Base-by-base conservation (phyloP, 2,797 vertebrate species). In the Picus viridis region DNA sequence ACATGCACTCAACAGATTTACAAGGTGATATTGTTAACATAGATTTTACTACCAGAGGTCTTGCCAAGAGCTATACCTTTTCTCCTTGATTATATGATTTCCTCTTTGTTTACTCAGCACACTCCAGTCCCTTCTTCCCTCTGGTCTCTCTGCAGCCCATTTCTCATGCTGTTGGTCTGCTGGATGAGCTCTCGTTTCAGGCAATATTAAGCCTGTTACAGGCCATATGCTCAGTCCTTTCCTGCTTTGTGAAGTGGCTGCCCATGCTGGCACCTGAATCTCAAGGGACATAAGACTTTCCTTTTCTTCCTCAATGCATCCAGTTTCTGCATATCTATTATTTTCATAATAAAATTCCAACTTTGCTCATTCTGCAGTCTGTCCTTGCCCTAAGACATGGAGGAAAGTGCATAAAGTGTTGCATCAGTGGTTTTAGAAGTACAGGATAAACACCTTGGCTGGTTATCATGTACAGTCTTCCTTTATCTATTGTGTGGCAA, bases 1-100 rank as follows among this genome's bases (percentile, higher is more conserved):
- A 53, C 30, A 71, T 41, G 36, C 69, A 81, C 88, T 85, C 63
- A 88, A 76, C 53, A 88, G 65, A 94, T 94, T 96, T 91, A 92
- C 84, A 88, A 73, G 73, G 84, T 89, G 82, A 62, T 87, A 73
- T 22, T 64, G 56, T 78, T 94, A 93, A 81, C n/a, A 68, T 51
- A 69, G 79, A 81, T 92, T 95, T 94, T 90, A 87, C 57, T 76
- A 81, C 49, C 56, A 83, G 43, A 81, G 39, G 39, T 89, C 75
- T 89, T 91, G 59, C 56, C 43, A 75, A 89, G 63, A 34, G 39
- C 76, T 47, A 49, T 93, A 54, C 32, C 32, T 93, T 93, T 91
- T 43, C 49, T 67, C 53, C 24, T n/a, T 30, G 43, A 77, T 69
- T 83, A 63, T 69, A 49, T 49, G 56, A 67, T 86, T 92, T 94